Evolutionary conservation across 2,888 invertebrate species (phyloP), one percentile per base, ranked within the genome.

Genomic region (Patella ulyssiponensis): DNA sequence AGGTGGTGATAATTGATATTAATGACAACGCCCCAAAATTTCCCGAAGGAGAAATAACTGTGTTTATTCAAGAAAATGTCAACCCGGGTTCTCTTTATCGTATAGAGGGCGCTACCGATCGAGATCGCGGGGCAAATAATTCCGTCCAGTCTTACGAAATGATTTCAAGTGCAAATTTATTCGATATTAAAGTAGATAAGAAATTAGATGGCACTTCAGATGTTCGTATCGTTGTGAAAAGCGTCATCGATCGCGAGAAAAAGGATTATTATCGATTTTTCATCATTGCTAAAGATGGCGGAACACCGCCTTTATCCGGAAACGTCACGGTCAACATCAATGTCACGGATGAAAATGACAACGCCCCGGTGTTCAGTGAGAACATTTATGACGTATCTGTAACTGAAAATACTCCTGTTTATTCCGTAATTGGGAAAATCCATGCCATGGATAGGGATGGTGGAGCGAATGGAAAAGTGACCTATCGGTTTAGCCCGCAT

Each of bases 381-480:
- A 74, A 82, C 51, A 76, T 83, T 69, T 89, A 89, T 76, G 86
- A 87, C 69, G 79, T 87, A 9, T 80, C 86, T 0, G 85, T 88
- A 52, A 81, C 81, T 23, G 88, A 89, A 77, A 82, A 83, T 76
- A 78, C 81, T n/a, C 72, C 75, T n/a, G 76, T 79, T 15, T 80
- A 81, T 1, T 81, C 86, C 2, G 77, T 81, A 9, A 82, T 88
- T 7, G 79, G 86, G 0, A 80, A 77, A 44, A 95, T 98, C 0
- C 93, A 94, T n/a, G 98, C 98, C 0, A 94, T 93, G 9, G 98
- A 98, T 90, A 94, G 94, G 54, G 98, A 98, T 89, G 94, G 95
- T 83, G 98, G 97, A 5, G 94, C 93, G 9, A 98, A 97, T 90
- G 95, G 92, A 3, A 90, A 92, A 74, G 88, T 93, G 14, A 85